Percentiles rank a stretch among this genome's conserved stretches.
phyloP scores from a whole-genome alignment of 2,113 vertebrate species.

The Rhinolophus sinicus region DNA sequence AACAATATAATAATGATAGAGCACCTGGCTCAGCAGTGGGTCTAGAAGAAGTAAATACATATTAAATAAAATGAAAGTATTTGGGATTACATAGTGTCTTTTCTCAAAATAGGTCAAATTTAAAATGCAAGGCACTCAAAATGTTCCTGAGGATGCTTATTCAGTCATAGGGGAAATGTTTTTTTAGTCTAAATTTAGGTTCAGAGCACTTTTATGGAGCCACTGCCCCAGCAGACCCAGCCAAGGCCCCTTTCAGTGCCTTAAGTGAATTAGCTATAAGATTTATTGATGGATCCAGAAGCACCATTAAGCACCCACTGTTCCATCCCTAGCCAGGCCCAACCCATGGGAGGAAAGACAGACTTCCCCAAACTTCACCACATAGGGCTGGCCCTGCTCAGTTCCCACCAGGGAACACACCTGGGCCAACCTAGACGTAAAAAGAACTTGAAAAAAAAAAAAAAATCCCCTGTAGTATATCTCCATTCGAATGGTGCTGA shows the following conservation, averaged over 20 bases:
- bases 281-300: neutral
- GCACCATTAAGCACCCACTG: neutral
- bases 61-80: constrained; percentile 21
- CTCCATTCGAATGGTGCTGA: neutral
- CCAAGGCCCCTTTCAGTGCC: neutral
- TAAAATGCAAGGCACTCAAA: neutral
- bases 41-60: constrained; percentile 5
- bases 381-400: neutral
- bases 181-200: constrained; percentile 26
- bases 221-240: neutral
- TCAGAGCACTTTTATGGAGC: neutral
- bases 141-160: neutral
- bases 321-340: neutral
- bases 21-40: neutral
- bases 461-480: neutral
- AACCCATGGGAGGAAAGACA: neutral
- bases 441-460: neutral
- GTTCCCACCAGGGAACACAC: neutral
- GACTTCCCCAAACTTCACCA: neutral
- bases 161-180: neutral
- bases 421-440: neutral
- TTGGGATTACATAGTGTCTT: constrained; percentile 12
- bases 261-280: neutral
- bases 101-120: constrained; percentile 20
- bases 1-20: neutral